Base-by-base conservation (phyloP, 2,797 vertebrate species). In the Lacerta agilis region DNA sequence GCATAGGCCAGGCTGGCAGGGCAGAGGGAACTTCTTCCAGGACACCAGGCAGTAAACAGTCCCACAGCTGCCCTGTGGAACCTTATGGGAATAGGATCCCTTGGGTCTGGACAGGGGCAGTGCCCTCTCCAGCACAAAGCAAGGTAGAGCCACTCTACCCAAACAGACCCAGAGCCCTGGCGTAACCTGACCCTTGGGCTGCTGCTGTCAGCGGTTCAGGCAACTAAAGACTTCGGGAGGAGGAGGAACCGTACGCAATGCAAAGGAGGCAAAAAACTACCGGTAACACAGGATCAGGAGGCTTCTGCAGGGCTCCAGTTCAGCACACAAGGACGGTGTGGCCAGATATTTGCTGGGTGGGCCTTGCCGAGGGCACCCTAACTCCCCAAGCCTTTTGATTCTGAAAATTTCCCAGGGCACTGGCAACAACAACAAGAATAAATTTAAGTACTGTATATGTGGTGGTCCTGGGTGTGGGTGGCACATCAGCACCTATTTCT, bases 1-100 rank as follows among this genome's bases (percentile, higher is more conserved):
- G 84, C 95, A 96, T 96, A 96, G 95, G 95, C 92, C 93, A 0
- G 27, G 8, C 17, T 41, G 9, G 11, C 25, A 79, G 9, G 27
- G 36, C 2, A 55, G 23, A 18, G 15, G 36, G 43, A 43, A 5
- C 18, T 1, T 3, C 55, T 36, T 7, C n/a, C 41, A 82, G 43
- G 86, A 49, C 15, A 1, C 11, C 13, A 36, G 58, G 10, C 49
- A 83, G 79, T 73, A 82, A 87, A 75, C 79, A 82, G 45, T 33
- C 29, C n/a, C 43, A n/a, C 9, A 23, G 25, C 23, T 29, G 18
- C 20, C 36, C 25, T 25, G 38, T 33, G 29, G 38, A 72, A 82
- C 41, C 17, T 18, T 20, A 29, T 20, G 38, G 45, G 66, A 58
- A 71, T 2, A 18, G 45, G 64, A 15, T 3, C 29, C 71, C 75